Base-by-base conservation (phyloP, 92 coral and sea anemone genomes). In the Actinostola sp. region DNA sequence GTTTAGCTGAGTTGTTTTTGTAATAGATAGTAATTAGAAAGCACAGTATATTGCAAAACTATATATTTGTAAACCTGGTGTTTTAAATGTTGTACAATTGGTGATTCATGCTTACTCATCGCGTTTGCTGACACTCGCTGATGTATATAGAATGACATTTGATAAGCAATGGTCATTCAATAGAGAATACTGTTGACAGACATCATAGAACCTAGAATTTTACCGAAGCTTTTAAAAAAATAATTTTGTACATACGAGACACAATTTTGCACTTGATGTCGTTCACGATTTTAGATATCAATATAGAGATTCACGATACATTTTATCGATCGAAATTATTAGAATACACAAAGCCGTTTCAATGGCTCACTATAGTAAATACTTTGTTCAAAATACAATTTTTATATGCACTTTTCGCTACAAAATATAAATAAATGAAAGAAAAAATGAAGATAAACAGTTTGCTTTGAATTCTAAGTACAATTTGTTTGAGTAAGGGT, bases 361-460 rank as follows among this genome's bases (percentile, higher is more conserved):
- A 34, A 57, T 21, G 42, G 74, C 56, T 61, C 66, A 61, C 34
- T 42, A 31, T 10, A 27, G n/a, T 66, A 45, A 66, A 51, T 3
- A 57, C 63, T 30, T 68, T 68, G 62, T 13, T 50, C 34, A 30
- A 68, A 52, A 68, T 24, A 30, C 70, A 68, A 68, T 68, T 68
- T 66, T 68, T 68, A 68, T 51, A 68, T 52, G 74, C 74, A 68
- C 74, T 51, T 51, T 66, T 66, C 58, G 72, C 72, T 66, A 68
- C 35, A 35, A 68, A 68, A 68, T 19, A 45, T 26, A 25, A 50
- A 66, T 66, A 46, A 66, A 68, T 15, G 23, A 68, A 46, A 51
- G 72, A 29, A 66, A 46, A 68, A 24, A 68, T 1, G 46, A 17
- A 61, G 17, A 33, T 15, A 32, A 28, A 34, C 57, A 15, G n/a